phyloP scores from a whole-genome alignment of 2,113 vertebrate species.

The Bucco capensis region DNA sequence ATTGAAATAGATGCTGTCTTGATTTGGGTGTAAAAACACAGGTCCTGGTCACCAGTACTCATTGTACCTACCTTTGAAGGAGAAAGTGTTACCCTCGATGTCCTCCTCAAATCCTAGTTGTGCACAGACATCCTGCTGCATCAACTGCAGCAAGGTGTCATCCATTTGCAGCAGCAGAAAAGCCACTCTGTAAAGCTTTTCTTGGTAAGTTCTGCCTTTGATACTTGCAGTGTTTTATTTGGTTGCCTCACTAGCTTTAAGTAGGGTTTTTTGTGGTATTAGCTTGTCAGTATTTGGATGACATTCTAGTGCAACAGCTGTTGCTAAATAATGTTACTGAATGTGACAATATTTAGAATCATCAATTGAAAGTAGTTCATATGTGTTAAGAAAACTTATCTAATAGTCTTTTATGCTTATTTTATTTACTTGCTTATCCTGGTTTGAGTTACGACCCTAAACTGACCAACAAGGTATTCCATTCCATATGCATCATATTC shows the following conservation, averaged over 20 bases:
- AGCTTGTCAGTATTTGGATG: background rate
- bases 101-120: background rate
- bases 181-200: background rate
- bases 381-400: background rate
- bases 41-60: background rate
- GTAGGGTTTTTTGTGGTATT: background rate
- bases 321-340: constrained; percentile 9
- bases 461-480: too few species aligned
- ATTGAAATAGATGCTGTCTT: background rate
- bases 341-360: background rate
- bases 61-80: background rate
- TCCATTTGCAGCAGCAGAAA: background rate
- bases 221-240: background rate
- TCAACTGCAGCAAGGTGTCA: background rate
- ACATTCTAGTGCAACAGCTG: background rate
- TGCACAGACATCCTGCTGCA: background rate
- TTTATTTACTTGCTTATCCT: background rate
- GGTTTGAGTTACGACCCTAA: too few species aligned
- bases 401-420: background rate
- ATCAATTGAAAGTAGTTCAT: background rate
- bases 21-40: background rate
- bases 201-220: background rate
- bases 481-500: too few species aligned
- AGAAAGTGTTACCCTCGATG: background rate
- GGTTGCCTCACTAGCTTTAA: background rate